A percentile compares a stretch with the other conserved stretches of the same genome.
These are phyloP conservation scores for Microhierax caerulescens DNA, from an alignment of 2,797 vertebrate genomes.

Conservation along the genomic window DNA sequence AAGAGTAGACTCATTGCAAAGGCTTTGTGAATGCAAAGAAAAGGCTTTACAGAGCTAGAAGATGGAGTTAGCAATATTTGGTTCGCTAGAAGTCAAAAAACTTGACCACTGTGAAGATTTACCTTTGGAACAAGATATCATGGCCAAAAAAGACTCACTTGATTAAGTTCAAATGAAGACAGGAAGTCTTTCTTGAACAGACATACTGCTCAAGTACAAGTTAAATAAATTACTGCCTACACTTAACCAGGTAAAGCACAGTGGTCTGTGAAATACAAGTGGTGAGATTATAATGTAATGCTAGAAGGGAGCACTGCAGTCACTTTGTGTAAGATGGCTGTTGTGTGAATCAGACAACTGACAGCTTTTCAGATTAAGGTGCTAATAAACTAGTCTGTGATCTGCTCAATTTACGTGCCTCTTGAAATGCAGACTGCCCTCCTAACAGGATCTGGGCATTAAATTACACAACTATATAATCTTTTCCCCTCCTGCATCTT, in stretches of 20 bases:
- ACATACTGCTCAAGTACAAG: neutral
- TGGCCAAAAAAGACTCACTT: neutral
- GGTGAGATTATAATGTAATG: neutral
- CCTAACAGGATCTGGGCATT: neutral
- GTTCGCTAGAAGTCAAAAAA: neutral
- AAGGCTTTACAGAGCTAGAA: neutral
- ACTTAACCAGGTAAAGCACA: neutral
- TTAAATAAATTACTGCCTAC: neutral
- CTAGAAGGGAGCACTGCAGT: neutral
- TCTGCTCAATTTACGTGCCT: neutral
- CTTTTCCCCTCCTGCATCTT: neutral
- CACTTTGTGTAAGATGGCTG: neutral
- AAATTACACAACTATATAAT: neutral
- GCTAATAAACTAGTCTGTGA: neutral
- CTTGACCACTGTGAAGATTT: neutral
- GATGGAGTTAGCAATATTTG: neutral
- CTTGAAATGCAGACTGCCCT: neutral
- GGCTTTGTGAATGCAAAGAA: neutral
- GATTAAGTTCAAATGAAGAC: neutral
- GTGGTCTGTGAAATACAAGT: neutral
- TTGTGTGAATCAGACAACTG: neutral
- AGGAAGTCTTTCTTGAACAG: neutral
- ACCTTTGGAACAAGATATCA: neutral
- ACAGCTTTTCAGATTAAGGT: neutral
- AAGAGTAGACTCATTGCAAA: neutral